Conservation (phyloP, 92 coral and sea anemone species). For the Bergia puertoricense region DNA sequence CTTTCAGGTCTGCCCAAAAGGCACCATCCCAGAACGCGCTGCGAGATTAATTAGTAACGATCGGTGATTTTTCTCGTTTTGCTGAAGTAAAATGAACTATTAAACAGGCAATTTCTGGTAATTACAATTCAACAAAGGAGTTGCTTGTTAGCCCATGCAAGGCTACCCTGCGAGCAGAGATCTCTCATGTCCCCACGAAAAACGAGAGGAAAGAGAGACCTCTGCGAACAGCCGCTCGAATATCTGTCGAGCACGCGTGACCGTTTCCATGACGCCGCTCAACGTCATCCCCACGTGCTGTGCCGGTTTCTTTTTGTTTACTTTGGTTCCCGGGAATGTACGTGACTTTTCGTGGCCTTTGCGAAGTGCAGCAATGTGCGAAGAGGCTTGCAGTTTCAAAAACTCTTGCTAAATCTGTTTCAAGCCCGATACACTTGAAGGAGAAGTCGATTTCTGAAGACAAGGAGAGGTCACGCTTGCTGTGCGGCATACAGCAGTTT, state of each 20-base stretch:
- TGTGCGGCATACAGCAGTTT: background rate
- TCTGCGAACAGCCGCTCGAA: background rate
- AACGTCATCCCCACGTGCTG: background rate
- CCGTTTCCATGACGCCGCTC: background rate
- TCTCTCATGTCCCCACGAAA: background rate
- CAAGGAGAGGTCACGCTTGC: background rate
- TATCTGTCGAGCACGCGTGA: background rate
- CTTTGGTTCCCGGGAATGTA: background rate
- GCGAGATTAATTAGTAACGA: too few relatives aligned
- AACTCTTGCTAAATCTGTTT: conserved; percentile 14
- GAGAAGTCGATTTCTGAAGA: background rate
- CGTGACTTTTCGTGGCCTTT: background rate
- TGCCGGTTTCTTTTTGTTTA: background rate
- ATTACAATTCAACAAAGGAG: too few relatives aligned
- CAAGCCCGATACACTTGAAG: background rate
- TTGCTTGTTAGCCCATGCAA: too few relatives aligned
- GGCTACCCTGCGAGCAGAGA: background rate
- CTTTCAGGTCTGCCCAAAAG: too few relatives aligned
- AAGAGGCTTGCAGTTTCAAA: conserved; percentile 7
- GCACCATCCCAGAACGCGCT: too few relatives aligned
- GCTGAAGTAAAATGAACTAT: too few relatives aligned
- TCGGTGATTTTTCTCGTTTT: too few relatives aligned
- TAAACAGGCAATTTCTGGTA: too few relatives aligned
- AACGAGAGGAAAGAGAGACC: background rate
- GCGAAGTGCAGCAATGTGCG: background rate